Evolutionary conservation across 2,797 vertebrate species (phyloP), one percentile per base, ranked within the genome.

Genomic region (Chaunax sp.): DNA sequence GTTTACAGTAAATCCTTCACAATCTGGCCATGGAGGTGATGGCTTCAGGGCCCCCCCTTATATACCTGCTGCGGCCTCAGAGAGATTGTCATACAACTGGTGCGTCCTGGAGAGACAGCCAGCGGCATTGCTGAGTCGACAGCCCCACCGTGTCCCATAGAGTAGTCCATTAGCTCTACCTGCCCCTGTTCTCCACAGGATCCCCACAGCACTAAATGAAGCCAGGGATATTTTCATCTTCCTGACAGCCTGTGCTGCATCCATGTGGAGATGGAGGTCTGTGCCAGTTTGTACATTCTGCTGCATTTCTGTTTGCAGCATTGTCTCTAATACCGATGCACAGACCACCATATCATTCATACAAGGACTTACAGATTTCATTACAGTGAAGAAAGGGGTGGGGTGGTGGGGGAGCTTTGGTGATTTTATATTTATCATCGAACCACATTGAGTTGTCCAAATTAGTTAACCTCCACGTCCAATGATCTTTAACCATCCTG

Each of bases 81-180:
- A 77, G 84, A 88, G 68, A 89, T 75, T 88, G 86, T 84, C 87
- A 86, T 82, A 86, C 86, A 89, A 88, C 85, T 69, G 73, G 78
- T 40, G 69, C 44, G 62, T 81, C 83, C 85, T 75, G 82, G 65
- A 72, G 85, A 90, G 87, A 85, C 78, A 82, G 90, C 90, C 88
- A 37, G 64, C 71, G 78, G 90, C 85, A 41, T 54, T 89, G 90
- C 90, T 92, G 92, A 91, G 89, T 89, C 87, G 85, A 89, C 86
- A 86, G 78, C 86, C 85, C 90, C 54, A 69, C 90, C 87, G 90
- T 77, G 87, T 88, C 86, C 87, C n/a, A n/a, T 78, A 59, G 80
- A 90, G 86, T 86, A 89, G 87, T 89, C 90, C 89, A 93, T 94
- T 93, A 93, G 88, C 89, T 81, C 79, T 85, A 90, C 91, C 91